Base-by-base conservation (phyloP, 1,140 invertebrate genomes). In the Lepidurus couesii region DNA sequence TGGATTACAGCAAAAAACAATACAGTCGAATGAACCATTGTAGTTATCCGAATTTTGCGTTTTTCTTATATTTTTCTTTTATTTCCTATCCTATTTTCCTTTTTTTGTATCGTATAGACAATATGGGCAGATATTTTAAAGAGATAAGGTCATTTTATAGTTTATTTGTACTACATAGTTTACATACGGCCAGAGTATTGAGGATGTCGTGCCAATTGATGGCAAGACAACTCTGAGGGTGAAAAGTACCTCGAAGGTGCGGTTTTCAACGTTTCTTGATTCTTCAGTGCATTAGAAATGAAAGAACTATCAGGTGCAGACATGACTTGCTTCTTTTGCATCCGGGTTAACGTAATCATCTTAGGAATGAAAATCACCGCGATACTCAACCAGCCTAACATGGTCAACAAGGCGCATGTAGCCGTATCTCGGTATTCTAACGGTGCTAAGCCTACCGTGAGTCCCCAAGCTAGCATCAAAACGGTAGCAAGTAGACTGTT, bases 401-500 rank as follows among this genome's bases (percentile, higher is more conserved):
- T 26, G 11, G 75, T 75, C 7, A 79, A 26, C 44, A 79, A 16
- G 13, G 24, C 10, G 34, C 73, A 74, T 2, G 73, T 79, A 4
- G 78, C 74, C 4, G 78, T 75, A 45, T 79, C 78, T 44, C 16
- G 42, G 45, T 79, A 79, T 75, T 79, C 78, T 21, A 44, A 42
- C 9, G 42, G 34, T 43, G 11, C 78, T 47, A 79, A 43, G n/a
- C 43, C 34, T 10, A 47, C 73, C 65, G 42, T 45, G 34, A 79
- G 44, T 24, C 16, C 42, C 78, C 78, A 79, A 10, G 34, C 73
- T 24, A 74, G 3, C 26, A 79, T 47, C 7, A 75, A 9, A 26
- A 26, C 24, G 8, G 44, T 75, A 8, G 74, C 74, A 4, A 26
- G 34, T 7, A 47, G 24, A n/a, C 73, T 75, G 73, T 16, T 75